Conservation (phyloP, 2,797 vertebrate genomes). For the Characodon lateralis region DNA sequence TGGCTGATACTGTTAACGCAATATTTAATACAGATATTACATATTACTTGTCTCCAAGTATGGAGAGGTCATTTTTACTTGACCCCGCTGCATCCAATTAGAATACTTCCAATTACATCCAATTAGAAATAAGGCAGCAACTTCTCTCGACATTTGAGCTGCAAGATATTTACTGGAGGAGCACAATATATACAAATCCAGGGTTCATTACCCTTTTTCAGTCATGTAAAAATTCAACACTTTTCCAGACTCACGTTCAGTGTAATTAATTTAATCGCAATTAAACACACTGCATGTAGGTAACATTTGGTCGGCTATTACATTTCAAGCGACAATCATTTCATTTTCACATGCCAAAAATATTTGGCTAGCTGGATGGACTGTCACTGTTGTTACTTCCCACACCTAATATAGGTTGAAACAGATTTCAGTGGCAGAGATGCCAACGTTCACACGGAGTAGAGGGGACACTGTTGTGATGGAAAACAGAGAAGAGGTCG, state of each 20-base stretch:
- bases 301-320: neutral
- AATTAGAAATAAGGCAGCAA: neutral
- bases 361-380: neutral
- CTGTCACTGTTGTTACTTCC: neutral
- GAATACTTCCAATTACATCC: neutral
- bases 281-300: neutral
- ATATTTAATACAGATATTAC: neutral
- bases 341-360: neutral
- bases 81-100: neutral
- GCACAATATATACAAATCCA: neutral
- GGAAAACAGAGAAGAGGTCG: neutral
- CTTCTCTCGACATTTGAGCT: neutral
- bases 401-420: neutral
- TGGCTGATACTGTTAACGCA: neutral
- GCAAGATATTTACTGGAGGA: neutral
- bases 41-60: neutral
- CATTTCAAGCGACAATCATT: neutral
- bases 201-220: neutral
- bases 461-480: neutral
- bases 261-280: neutral
- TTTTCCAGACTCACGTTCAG: too few relatives aligned
- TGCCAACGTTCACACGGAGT: neutral
- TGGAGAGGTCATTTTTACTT: neutral
- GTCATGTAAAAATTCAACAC: neutral
- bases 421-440: neutral